phyloP scores from a whole-genome alignment of 2,888 invertebrate genomes.

The Tinea trinotella region DNA sequence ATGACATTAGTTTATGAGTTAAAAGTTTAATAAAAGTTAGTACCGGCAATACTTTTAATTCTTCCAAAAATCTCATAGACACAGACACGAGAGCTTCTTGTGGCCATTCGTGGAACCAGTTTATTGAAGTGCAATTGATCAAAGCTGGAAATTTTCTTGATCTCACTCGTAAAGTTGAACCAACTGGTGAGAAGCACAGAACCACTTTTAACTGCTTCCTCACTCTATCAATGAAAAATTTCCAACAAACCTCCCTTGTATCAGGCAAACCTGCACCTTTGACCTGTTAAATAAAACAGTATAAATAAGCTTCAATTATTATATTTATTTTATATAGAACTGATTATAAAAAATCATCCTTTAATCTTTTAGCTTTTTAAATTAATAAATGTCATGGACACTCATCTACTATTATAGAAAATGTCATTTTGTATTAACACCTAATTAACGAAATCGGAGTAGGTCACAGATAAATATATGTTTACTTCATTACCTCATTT shows the following conservation, averaged over 20 bases:
- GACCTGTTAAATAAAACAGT: constrained; percentile 49
- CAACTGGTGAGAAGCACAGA: constrained; percentile 97
- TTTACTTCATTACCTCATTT: constrained; percentile 80
- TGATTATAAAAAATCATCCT: too few species aligned
- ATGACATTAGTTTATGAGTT: neutral
- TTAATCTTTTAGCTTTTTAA: too few species aligned
- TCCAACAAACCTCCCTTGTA: constrained; percentile 97
- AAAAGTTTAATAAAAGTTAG: constrained; percentile 36
- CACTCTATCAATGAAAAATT: constrained; percentile 96
- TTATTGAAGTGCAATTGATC: constrained; percentile 94
- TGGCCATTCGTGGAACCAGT: constrained; percentile 99
- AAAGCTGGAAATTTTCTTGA: constrained; percentile 97
- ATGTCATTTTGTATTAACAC: too few species aligned
- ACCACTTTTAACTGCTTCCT: constrained; percentile 91
- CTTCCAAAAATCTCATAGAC: constrained; percentile 88
- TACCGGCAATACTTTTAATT: constrained; percentile 84
- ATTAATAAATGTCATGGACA: too few species aligned
- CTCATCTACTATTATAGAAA: too few species aligned
- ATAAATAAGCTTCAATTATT: neutral
- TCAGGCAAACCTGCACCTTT: constrained; percentile 92
- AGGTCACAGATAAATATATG: neutral
- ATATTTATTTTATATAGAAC: neutral
- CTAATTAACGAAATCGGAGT: too few species aligned
- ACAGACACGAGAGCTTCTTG: constrained; percentile 97
- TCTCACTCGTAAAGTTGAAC: constrained; percentile 91